phyloP scores from a whole-genome alignment of 2,113 vertebrate genomes.

The Helogale parvula region DNA sequence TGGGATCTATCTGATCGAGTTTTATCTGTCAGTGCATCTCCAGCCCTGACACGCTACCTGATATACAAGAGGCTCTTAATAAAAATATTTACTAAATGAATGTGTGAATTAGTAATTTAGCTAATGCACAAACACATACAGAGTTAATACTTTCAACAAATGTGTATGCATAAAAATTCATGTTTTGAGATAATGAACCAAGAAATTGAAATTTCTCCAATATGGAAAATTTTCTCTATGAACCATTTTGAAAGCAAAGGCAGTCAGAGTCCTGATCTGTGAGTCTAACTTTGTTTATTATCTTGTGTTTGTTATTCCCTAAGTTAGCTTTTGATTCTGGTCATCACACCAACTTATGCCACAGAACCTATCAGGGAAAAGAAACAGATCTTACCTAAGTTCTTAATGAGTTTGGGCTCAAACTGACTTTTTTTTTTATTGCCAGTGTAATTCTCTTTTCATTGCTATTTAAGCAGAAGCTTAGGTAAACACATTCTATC shows the following conservation, averaged over 20 bases:
- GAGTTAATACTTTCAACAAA: neutral
- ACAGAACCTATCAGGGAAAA: neutral
- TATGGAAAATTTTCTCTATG: neutral
- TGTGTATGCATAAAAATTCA: neutral
- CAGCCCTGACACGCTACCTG: neutral
- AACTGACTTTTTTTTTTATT: slow-evolving; percentile 38
- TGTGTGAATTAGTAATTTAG: neutral
- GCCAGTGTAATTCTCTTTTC: slow-evolving; percentile 72
- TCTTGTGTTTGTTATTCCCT: neutral
- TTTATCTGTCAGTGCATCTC: neutral
- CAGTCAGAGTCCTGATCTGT: neutral
- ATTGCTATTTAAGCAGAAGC: slow-evolving; percentile 68
- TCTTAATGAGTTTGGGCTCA: neutral
- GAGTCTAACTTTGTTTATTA: neutral
- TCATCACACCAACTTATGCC: neutral
- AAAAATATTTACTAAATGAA: neutral
- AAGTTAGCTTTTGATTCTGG: neutral
- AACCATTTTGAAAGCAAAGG: slow-evolving; percentile 45
- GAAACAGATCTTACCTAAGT: neutral
- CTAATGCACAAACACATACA: neutral
- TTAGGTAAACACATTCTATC: slow-evolving; percentile 65
- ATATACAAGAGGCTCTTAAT: neutral
- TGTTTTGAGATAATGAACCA: neutral
- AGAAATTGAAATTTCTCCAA: slow-evolving; percentile 30
- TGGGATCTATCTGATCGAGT: neutral